Percentiles rank a stretch among this genome's conserved stretches.
Conservation (phyloP, 1,140 invertebrate genomes). For the Hyles euphorbiae region DNA sequence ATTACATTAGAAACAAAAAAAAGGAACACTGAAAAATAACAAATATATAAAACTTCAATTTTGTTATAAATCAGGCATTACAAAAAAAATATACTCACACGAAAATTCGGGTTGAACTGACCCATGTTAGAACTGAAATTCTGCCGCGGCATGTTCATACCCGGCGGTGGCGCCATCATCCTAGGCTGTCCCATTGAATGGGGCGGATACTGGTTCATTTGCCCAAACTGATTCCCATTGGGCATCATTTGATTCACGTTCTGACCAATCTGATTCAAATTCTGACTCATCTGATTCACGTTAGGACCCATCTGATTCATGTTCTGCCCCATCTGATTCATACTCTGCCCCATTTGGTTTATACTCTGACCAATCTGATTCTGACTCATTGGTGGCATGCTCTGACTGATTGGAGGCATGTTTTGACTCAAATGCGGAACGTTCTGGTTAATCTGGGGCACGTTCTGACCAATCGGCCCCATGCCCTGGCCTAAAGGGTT, state of each 20-base stretch:
- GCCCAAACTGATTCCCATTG: conserved; percentile 42
- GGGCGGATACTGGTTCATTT: conserved; percentile 41
- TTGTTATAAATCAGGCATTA: too few relatives aligned
- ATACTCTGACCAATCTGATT: conserved; percentile 10
- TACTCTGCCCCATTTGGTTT: conserved; percentile 4
- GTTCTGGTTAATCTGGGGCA: conserved; percentile 32
- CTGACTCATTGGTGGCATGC: conserved; percentile 35
- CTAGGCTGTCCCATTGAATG: conserved; percentile 54
- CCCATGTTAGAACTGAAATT: conserved; percentile 55
- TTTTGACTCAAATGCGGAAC: conserved; percentile 36
- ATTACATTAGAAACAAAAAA: too few relatives aligned
- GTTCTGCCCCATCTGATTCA: conserved; percentile 39
- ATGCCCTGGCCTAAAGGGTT: conserved; percentile 23
- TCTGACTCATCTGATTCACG: conserved; percentile 30
- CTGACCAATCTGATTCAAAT: conserved; percentile 36
- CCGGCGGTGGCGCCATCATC: conserved; percentile 58
- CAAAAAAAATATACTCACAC: conserved; percentile 44
- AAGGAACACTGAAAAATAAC: too few relatives aligned
- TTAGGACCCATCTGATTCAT: conserved; percentile 29
- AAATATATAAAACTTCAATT: too few relatives aligned
- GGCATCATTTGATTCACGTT: conserved; percentile 41
- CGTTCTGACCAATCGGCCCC: conserved; percentile 24
- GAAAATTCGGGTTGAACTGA: conserved; percentile 61
- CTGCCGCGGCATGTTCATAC: conserved; percentile 52
- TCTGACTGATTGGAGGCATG: conserved; percentile 32